Conservation (phyloP, 2,888 invertebrate species). For the Chaetoderma sp. region DNA sequence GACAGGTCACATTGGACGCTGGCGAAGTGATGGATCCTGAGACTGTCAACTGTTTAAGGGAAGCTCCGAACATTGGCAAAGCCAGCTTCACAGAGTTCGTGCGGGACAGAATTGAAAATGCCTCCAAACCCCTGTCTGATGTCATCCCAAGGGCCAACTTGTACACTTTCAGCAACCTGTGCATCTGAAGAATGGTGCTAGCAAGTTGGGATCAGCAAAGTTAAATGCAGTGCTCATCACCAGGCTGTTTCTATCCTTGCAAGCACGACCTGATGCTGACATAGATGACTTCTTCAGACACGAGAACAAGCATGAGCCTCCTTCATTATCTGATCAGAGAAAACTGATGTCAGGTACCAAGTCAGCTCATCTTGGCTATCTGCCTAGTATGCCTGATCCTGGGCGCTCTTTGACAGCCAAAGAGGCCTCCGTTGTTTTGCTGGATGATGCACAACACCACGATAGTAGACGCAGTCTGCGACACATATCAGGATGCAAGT, state of each 20-base stretch:
- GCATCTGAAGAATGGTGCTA: too few relatives aligned
- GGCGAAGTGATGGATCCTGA: too few relatives aligned
- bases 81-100: too few relatives aligned
- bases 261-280: too few relatives aligned
- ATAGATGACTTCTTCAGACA: not conserved
- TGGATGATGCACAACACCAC: not conserved
- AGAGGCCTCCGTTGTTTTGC: not conserved
- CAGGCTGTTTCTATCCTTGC: slow-evolving; percentile 12
- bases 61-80: too few relatives aligned
- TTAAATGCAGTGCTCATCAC: too few relatives aligned
- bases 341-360: not conserved
- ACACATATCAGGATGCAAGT: not conserved
- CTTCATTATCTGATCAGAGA: not conserved
- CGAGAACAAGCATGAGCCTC: not conserved
- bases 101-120: too few relatives aligned
- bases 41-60: too few relatives aligned
- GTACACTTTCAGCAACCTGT: too few relatives aligned
- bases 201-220: not conserved
- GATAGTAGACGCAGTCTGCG: not conserved
- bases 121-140: too few relatives aligned
- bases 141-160: too few relatives aligned
- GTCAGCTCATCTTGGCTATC: not conserved
- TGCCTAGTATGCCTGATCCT: not conserved
- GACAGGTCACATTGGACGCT: not conserved
- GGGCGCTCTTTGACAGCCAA: not conserved